Base-by-base conservation (phyloP, 2,888 invertebrate species). In the Tipula unca region DNA sequence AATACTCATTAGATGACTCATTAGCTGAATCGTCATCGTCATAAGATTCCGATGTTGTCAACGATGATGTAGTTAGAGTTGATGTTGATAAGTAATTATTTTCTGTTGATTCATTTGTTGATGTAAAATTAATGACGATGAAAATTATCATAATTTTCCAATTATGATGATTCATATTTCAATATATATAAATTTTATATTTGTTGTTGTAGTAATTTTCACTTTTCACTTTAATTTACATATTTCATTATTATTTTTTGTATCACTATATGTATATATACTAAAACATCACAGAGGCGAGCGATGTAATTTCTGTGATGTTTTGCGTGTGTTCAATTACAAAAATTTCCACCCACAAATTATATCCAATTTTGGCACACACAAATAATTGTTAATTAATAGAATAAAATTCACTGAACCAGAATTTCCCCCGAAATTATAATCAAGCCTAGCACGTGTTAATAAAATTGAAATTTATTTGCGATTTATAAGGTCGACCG, bases 81-180 rank as follows among this genome's bases (percentile, higher is more conserved):
- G 69, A 69, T 69, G 69, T 69, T 20, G 69, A 69, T 1, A 69
- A 6, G 25, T 25, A 20, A 69, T 69, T 69, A 69, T 69, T 69
- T 69, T 69, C 69, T 10, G 69, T 69, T 54, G 48, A 54, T 54
- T 54, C 48, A 54, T 54, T 17, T 3, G 69, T 69, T 69, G 69
- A 69, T 69, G 69, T 69, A 25, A 69, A 69, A 13, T 69, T 69
- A 69, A 69, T 69, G 69, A 69, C 69, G 6, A 69, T 25, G 69
- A 69, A 69, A 69, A 69, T 69, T 69, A 69, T 69, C 69, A 69
- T 69, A 69, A 69, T 25, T 69, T 69, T 69, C 69, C 69, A 69
- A 69, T 69, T 69, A 69, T 69, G 69, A 25, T 69, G 69, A 69
- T 69, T 69, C 69, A 69, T 69, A 69, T 69, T 69, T 69, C 25